Base-by-base conservation (phyloP, 1,140 invertebrate species). In the Drosophila kohkoa region DNA sequence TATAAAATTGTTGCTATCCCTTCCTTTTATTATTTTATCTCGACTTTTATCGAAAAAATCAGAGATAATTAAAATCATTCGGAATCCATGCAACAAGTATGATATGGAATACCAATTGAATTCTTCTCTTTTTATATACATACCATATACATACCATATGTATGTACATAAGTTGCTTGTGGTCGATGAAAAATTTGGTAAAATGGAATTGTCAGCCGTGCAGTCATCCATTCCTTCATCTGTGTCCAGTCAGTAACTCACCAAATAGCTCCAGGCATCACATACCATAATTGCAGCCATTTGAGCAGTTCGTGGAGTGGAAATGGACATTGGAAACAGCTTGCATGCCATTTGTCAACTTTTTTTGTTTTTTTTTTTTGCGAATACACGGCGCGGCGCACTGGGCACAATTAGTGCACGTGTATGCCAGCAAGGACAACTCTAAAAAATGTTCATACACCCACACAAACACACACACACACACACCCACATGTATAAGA, bases 341-440 rank as follows among this genome's bases (percentile, higher is more conserved):
- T 59, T 55, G 71, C 57, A 75, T 75, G 59, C 48, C 75, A 69
- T 78, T 75, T 75, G 75, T 75, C 71, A 70, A 75, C 35, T 11
- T 38, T 3, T 38, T 38, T n/a, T n/a, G n/a, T 72, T 69, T 77
- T 75, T 75, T 78, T 72, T 69, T 78, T 75, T 75, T 78, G 30
- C 57, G 63, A 65, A 63, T 73, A 62, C 43, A 73, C 57, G 58
- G 58, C 65, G 65, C 57, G 58, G 58, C 65, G 51, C 57, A 69
- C 64, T 68, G 71, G 51, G 65, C 71, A 69, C 71, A 75, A 75
- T 75, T 75, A 69, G 66, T 70, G 57, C 38, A 69, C 55, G 65
- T 68, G 71, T 69, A 74, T 38, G 11, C 35, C 57, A 16, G 10
- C 25, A 54, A 38, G 35, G 10, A 48, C 43, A 64, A 62, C 65